Percentiles rank a stretch among this genome's conserved stretches.
Evolutionary conservation across 1,140 invertebrate species (phyloP).

Genomic region (Panagrolaimus sp.): DNA sequence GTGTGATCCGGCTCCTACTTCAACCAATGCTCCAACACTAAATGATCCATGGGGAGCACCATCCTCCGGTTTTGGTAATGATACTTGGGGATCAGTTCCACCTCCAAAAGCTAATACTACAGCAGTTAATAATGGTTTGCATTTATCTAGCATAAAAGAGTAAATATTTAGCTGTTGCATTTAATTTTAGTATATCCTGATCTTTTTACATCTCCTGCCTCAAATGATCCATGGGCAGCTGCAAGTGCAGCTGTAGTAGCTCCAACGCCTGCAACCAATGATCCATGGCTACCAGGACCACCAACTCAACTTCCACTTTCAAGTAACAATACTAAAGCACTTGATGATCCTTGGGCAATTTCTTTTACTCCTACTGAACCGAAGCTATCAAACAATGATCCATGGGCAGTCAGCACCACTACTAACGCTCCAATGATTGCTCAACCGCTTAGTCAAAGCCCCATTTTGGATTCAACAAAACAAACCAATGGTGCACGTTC

Average conservation of each 20-base stretch:
- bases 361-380: conserved; percentile 12
- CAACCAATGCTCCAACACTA: conserved; percentile 19
- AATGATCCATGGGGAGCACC: conserved; percentile 22
- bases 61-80: conserved; percentile 17
- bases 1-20: conserved; percentile 33
- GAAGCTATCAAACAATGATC: background rate
- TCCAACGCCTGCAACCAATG: background rate
- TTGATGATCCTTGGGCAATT: conserved; percentile 15
- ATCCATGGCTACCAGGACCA: conserved; percentile 11
- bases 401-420: background rate
- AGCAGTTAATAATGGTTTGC: background rate
- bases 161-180: background rate
- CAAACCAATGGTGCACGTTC: conserved; percentile 54
- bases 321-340: background rate
- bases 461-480: background rate
- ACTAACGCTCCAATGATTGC: conserved; percentile 13
- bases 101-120: conserved; percentile 11
- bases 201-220: background rate
- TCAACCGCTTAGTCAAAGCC: conserved; percentile 15
- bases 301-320: conserved; percentile 10
- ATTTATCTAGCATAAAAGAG: background rate
- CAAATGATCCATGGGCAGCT: background rate
- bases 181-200: conserved; percentile 11
- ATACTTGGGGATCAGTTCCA: conserved; percentile 39
- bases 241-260: background rate